Percentiles rank a stretch among this genome's conserved stretches.
Conservation (phyloP, 2,113 vertebrate genomes). For the Hippotragus niger region DNA sequence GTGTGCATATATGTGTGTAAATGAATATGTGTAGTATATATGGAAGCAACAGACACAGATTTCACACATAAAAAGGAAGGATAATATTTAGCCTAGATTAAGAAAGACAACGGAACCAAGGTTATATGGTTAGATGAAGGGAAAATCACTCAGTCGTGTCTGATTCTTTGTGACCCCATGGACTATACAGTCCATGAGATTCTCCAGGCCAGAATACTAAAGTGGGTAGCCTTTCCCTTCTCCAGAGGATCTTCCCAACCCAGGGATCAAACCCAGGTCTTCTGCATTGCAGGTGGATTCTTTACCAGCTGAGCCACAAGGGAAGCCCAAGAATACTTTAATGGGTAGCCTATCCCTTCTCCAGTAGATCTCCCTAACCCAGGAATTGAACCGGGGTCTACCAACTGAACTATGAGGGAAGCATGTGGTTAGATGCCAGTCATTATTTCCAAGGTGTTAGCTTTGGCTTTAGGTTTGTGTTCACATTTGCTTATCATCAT, state of each 20-base stretch:
- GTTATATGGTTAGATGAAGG: neutral
- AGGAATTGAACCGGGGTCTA: rapidly evolving
- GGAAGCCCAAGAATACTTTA: neutral
- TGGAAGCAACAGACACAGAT: neutral
- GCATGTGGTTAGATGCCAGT: neutral
- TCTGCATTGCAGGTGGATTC: neutral
- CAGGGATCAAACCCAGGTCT: neutral
- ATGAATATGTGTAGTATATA: neutral
- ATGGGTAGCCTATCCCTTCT: neutral
- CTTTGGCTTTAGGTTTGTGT: neutral
- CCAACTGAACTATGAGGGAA: neutral
- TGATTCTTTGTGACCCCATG: neutral
- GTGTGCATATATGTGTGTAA: neutral
- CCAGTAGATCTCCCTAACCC: neutral
- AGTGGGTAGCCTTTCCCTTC: neutral
- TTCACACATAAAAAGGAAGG: neutral
- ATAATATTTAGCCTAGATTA: neutral
- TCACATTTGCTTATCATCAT: neutral
- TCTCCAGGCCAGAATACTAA: neutral
- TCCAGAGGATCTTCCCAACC: neutral
- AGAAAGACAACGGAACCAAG: neutral
- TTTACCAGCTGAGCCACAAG: neutral
- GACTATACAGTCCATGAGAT: neutral
- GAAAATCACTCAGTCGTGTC: neutral
- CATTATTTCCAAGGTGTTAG: neutral